These are phyloP conservation scores for Hypocryptadius cinnamomeus DNA, from an alignment of 2,113 vertebrate genomes.

Conservation along the genomic window DNA sequence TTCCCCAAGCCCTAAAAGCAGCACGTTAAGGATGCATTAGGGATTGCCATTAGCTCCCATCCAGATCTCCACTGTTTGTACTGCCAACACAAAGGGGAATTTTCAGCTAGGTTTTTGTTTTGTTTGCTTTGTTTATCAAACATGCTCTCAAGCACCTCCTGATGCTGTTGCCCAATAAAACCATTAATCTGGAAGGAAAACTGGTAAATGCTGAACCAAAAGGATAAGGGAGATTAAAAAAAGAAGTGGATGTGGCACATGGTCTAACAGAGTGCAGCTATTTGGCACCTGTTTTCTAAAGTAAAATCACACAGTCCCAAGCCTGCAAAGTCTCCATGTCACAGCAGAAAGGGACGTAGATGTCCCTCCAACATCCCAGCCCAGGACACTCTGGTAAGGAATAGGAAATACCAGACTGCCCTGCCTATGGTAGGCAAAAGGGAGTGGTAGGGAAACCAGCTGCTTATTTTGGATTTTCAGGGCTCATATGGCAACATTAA, in stretches of 20 bases:
- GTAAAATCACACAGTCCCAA: neutral
- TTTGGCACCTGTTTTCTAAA: neutral
- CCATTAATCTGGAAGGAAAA: neutral
- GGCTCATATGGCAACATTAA: neutral
- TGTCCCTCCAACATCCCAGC: rapidly evolving
- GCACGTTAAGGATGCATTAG: neutral
- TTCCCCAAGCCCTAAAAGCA: neutral
- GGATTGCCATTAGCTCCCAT: neutral
- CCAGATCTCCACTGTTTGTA: neutral
- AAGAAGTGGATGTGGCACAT: neutral
- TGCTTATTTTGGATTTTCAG: neutral
- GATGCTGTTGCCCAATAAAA: neutral
- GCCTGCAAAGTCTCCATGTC: neutral
- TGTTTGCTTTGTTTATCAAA: neutral
- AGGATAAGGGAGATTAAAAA: neutral
- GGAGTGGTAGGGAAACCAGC: neutral
- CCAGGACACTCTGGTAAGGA: neutral
- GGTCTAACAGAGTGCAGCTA: neutral
- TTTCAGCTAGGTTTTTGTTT: neutral
- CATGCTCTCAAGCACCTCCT: neutral
- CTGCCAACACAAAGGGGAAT: neutral
- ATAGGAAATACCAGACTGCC: neutral
- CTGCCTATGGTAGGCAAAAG: neutral
- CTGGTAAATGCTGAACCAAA: neutral
- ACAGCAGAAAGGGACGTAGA: rapidly evolving